These are phyloP conservation scores for Basileuterus tristriatus DNA, from an alignment of 2,797 vertebrate genomes.

Conservation along the genomic window DNA sequence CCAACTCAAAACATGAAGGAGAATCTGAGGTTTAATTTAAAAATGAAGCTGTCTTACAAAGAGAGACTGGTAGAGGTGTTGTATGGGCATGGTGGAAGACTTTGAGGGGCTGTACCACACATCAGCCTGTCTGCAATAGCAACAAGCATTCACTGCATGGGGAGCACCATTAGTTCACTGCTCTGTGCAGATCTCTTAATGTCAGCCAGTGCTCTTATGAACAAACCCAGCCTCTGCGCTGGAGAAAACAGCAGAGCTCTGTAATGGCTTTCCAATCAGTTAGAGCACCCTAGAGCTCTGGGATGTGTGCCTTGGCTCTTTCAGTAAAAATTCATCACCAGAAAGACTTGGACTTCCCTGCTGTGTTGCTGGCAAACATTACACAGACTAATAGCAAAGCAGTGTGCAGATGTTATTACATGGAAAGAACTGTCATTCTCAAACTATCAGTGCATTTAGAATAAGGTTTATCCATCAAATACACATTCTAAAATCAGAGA, in stretches of 20 bases:
- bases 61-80: background rate
- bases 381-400: background rate
- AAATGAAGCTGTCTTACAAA: background rate
- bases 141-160: background rate
- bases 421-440: background rate
- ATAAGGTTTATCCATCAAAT: background rate
- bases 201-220: background rate
- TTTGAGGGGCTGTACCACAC: background rate
- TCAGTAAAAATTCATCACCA: background rate
- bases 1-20: background rate
- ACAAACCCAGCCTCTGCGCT: background rate
- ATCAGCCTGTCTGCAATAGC: rapidly evolving
- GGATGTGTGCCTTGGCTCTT: background rate
- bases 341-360: background rate
- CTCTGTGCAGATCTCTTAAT: background rate
- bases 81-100: background rate
- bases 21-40: background rate
- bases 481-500: background rate
- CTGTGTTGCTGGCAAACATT: background rate
- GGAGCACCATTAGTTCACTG: background rate
- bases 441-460: background rate
- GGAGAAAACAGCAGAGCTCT: background rate
- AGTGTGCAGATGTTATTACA: background rate
- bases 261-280: background rate
- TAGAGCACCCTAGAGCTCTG: background rate